Base-by-base conservation (phyloP, 1,140 invertebrate genomes). In the Drosophila carrolli region DNA sequence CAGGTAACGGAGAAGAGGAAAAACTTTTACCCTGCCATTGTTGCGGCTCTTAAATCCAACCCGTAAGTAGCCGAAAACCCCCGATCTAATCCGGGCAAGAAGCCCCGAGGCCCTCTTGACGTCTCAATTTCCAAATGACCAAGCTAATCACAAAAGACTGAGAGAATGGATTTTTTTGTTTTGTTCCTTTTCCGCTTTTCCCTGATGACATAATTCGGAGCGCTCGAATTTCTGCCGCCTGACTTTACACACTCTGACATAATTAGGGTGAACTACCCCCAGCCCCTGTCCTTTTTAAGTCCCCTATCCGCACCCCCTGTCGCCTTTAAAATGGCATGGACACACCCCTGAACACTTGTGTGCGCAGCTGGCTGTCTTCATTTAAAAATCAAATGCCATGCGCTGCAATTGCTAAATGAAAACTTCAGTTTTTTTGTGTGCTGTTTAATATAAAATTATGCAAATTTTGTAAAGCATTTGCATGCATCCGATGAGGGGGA, bases 61-160 rank as follows among this genome's bases (percentile, higher is more conserved):
- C 71, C 79, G n/a, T 55, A 89, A 83, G 57, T 56, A 73, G 73
- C 53, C 38, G 19, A 27, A 66, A 53, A 66, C 13, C 29, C 29
- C 2, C 38, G 38, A 53, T 54, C 38, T 38, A 54, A 66, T 68
- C 47, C 47, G 27, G 11, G 14, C n/a, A 47, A 65, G 70, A 48
- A 47, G 56, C 50, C 62, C 62, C 14, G 37, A 56, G 47, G 51
- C 58, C 3, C 56, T 68, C 78, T 75, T 57, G 71, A 88, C 62
- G 67, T 83, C 84, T 89, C 83, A 89, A 83, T 88, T 88, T 83
- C 72, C 67, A 89, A 88, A 89, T 88, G 80, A 65, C 63, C 76
- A 76, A 72, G 62, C 82, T 82, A 86, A 88, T 89, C 81, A 88
- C 79, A 86, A 68, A 61, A 70, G 63, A 48, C 67, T 70, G 62